phyloP scores from a whole-genome alignment of 2,888 invertebrate genomes.

The Pandemis heparana region DNA sequence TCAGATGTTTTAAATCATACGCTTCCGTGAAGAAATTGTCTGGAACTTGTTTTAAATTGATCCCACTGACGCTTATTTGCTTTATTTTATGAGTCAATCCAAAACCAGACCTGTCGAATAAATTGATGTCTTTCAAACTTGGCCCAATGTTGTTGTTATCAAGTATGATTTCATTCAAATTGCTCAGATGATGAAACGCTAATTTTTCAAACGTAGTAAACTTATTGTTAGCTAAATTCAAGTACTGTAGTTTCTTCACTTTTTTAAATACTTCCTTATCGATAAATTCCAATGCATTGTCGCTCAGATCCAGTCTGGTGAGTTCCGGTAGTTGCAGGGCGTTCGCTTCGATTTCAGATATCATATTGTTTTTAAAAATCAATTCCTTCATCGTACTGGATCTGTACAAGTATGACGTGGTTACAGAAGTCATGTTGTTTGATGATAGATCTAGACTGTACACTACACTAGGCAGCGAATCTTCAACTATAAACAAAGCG shows the following conservation, averaged over 20 bases:
- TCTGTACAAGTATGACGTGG: constrained; percentile 54
- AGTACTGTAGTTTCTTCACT: constrained; percentile 70
- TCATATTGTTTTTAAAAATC: constrained; percentile 64
- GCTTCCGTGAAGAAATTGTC: constrained; percentile 76
- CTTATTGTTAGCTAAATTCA: constrained; percentile 77
- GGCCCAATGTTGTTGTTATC: constrained; percentile 76
- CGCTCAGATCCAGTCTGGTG: constrained; percentile 71
- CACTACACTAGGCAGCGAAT: constrained; percentile 59
- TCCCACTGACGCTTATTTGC: constrained; percentile 66
- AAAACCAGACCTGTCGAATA: constrained; percentile 74
- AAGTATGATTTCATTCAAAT: constrained; percentile 72
- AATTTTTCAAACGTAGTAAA: constrained; percentile 70
- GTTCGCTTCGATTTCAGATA: constrained; percentile 59
- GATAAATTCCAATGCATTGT: constrained; percentile 69
- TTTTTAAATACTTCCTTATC: constrained; percentile 68
- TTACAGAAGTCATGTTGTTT: constrained; percentile 62
- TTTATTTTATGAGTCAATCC: constrained; percentile 70
- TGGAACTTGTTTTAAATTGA: constrained; percentile 63
- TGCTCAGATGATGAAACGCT: constrained; percentile 69
- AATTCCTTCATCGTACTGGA: constrained; percentile 64
- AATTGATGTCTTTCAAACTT: constrained; percentile 60
- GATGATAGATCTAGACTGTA: constrained; percentile 70
- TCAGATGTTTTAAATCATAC: constrained; percentile 75
- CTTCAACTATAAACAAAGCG: constrained; percentile 53
- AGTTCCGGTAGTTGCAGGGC: constrained; percentile 68